Percentiles rank a stretch among this genome's conserved stretches.
phyloP scores from a whole-genome alignment of 2,888 invertebrate species.

The Eupeodes luniger region DNA sequence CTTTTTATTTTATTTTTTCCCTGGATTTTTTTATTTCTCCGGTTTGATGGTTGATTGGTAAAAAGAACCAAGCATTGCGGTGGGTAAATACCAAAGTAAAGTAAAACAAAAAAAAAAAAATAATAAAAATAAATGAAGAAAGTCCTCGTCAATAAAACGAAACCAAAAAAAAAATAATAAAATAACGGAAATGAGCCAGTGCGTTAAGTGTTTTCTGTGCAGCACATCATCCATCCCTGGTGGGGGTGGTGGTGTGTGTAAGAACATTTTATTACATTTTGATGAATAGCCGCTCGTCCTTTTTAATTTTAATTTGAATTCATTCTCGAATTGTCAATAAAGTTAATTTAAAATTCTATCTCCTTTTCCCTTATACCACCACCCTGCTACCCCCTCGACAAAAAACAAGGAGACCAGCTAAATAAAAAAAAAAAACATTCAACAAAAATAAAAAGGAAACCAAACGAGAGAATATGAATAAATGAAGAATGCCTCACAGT shows the following conservation, averaged over 20 bases:
- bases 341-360: slow-evolving; percentile 75
- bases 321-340: slow-evolving; percentile 75
- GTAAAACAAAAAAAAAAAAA: slow-evolving; percentile 29
- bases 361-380: slow-evolving; percentile 23
- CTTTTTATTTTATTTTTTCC: slow-evolving; percentile 23
- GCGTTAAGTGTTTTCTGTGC: slow-evolving; percentile 73
- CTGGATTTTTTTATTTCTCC: slow-evolving; percentile 30
- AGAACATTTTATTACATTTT: slow-evolving; percentile 76
- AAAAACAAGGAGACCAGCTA: slow-evolving; percentile 12
- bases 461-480: slow-evolving; percentile 65
- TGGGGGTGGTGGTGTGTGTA: slow-evolving; percentile 39
- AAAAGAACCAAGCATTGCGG: slow-evolving; percentile 66
- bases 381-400: background rate
- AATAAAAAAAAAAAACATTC: background rate
- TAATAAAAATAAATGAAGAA: slow-evolving; percentile 39
- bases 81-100: slow-evolving; percentile 65
- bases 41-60: slow-evolving; percentile 74
- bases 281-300: slow-evolving; percentile 72
- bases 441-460: slow-evolving; percentile 34
- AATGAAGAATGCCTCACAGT: slow-evolving; percentile 75
- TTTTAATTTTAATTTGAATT: slow-evolving; percentile 76
- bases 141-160: slow-evolving; percentile 67
- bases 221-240: slow-evolving; percentile 42
- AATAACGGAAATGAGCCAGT: slow-evolving; percentile 64
- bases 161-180: slow-evolving; percentile 29